Evolutionary conservation across 1,140 invertebrate genomes (phyloP).

Genomic region (Holcopasites calliopsidis): DNA sequence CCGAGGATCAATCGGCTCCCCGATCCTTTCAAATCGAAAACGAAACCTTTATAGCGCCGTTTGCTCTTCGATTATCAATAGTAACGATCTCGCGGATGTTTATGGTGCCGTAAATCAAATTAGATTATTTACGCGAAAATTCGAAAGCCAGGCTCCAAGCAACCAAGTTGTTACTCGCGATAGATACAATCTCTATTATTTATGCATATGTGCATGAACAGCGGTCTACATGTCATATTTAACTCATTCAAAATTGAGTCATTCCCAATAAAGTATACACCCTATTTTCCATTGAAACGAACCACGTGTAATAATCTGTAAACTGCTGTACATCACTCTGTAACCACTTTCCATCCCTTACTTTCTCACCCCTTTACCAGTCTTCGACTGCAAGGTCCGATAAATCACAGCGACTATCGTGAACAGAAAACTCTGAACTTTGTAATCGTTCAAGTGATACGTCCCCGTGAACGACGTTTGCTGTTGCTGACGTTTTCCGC

Average conservation of each 20-base stretch:
- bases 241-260: too few relatives aligned
- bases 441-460: conserved; percentile 6
- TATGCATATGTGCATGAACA: too few relatives aligned
- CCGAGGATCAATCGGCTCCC: conserved; percentile 14
- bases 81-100: conserved; percentile 45
- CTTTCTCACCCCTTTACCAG: background rate
- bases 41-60: conserved; percentile 35
- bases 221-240: too few relatives aligned
- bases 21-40: conserved; percentile 7
- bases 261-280: too few relatives aligned
- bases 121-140: conserved; percentile 54
- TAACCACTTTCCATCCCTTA: background rate
- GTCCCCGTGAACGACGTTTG: background rate
- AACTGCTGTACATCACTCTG: too few relatives aligned
- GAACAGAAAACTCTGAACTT: background rate
- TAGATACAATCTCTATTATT: conserved; percentile 36
- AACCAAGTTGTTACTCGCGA: background rate
- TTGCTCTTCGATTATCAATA: conserved; percentile 51
- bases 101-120: conserved; percentile 55
- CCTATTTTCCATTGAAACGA: too few relatives aligned
- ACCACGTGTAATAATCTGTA: too few relatives aligned
- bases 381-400: background rate
- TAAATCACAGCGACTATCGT: conserved; percentile 3
- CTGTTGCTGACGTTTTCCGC: conserved; percentile 35
- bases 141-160: conserved; percentile 39